Percentiles rank a stretch among this genome's conserved stretches.
Conservation (phyloP, 2,888 invertebrate genomes). For the Tipula unca region DNA sequence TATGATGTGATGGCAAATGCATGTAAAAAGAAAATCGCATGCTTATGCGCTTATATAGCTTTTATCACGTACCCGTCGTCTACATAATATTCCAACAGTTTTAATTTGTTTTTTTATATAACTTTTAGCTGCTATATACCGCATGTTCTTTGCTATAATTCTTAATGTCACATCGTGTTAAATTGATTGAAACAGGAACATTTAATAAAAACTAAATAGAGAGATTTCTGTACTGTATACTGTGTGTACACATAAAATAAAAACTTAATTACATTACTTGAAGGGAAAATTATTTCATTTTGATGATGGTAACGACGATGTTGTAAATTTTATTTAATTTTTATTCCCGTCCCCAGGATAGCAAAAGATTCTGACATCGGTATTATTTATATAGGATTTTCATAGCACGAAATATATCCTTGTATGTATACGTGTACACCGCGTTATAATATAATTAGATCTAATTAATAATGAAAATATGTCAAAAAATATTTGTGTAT, state of each 20-base stretch:
- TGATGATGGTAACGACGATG: background rate
- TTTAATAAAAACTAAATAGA: background rate
- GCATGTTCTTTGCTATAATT: background rate
- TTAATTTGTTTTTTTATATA: background rate
- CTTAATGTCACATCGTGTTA: background rate
- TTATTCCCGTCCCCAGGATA: background rate
- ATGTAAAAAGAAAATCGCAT: background rate
- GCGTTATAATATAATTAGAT: background rate
- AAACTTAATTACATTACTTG: background rate
- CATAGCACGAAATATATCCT: background rate
- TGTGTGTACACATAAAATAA: background rate
- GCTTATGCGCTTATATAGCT: background rate
- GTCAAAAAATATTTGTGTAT: background rate
- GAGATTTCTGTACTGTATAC: background rate
- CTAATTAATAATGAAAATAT: background rate
- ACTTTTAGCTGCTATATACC: background rate
- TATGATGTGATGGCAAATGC: background rate
- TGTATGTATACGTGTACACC: background rate
- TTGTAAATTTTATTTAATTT: background rate
- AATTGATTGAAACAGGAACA: constrained; percentile 14
- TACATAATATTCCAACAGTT: background rate
- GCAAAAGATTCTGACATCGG: background rate
- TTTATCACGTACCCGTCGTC: background rate
- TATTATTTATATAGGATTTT: background rate
- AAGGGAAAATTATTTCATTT: background rate